Conservation (phyloP, 2,888 invertebrate species). For the Ectemnius cavifrons region DNA sequence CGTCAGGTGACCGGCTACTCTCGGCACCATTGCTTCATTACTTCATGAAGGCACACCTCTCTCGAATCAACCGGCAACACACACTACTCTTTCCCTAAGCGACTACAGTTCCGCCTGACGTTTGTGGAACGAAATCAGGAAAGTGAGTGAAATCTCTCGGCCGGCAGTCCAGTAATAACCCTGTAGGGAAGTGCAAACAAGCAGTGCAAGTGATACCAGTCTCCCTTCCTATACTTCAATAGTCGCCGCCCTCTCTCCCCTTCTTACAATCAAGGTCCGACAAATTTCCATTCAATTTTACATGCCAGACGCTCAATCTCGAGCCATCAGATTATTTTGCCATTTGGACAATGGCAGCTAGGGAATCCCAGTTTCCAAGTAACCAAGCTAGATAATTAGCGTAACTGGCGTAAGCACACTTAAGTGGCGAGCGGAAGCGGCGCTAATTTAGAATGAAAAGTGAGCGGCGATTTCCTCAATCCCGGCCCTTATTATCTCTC, state of each 20-base stretch:
- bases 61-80: neutral
- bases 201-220: constrained; percentile 13
- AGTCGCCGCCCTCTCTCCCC: neutral
- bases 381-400: neutral
- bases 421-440: constrained; percentile 1
- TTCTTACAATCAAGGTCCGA: neutral
- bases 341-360: neutral
- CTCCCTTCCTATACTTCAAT: neutral
- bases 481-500: constrained; percentile 1
- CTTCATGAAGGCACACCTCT: constrained; percentile 3
- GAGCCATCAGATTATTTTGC: neutral
- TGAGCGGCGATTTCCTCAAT: neutral
- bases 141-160: constrained; percentile 22
- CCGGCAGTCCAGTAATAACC: constrained; percentile 15
- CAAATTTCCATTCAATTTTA: neutral
- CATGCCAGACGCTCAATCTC: neutral
- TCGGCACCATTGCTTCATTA: constrained; percentile 22
- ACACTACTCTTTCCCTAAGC: too few species aligned
- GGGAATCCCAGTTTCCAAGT: neutral
- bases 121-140: constrained; percentile 36
- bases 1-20: constrained; percentile 10
- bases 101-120: constrained; percentile 23
- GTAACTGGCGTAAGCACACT: neutral
- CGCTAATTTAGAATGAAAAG: constrained; percentile 4
- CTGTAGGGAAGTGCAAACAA: constrained; percentile 17